Conservation (phyloP, 2,888 invertebrate genomes). For the Melieria omissa region DNA sequence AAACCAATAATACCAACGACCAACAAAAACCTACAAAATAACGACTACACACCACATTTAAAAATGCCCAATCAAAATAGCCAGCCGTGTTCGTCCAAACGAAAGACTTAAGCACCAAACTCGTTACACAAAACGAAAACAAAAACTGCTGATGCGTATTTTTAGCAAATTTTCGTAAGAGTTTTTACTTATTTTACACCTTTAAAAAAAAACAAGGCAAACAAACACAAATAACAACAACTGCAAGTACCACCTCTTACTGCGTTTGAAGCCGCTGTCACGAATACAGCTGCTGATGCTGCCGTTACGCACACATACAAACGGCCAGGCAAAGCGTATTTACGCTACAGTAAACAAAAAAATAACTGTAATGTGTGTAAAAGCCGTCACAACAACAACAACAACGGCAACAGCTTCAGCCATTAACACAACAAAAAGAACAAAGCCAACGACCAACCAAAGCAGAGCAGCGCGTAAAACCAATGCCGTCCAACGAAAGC, state of each 20-base stretch:
- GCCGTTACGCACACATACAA: constrained; percentile 9
- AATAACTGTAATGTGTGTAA: constrained; percentile 29
- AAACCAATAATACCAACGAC: too few species aligned
- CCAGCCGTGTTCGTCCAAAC: constrained; percentile 1
- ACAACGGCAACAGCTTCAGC: not conserved
- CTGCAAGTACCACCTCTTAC: constrained; percentile 4
- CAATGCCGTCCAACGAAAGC: not conserved
- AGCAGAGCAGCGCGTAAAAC: not conserved
- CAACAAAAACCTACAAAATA: too few species aligned
- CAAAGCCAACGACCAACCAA: constrained; percentile 21
- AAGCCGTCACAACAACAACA: constrained; percentile 9
- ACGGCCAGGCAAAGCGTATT: not conserved
- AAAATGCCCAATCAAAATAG: too few species aligned
- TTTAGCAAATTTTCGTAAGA: constrained; percentile 22
- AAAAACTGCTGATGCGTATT: constrained; percentile 9
- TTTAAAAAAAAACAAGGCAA: constrained; percentile 39
- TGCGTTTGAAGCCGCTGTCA: constrained; percentile 33
- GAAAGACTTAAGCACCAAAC: constrained; percentile 38
- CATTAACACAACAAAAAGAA: not conserved
- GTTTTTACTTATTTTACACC: not conserved
- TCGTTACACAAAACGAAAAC: not conserved
- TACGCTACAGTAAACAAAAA: constrained; percentile 26
- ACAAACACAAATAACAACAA: constrained; percentile 30
- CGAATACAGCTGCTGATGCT: constrained; percentile 7
- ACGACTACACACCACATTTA: too few species aligned